Percentiles rank a stretch among this genome's conserved stretches.
Evolutionary conservation across 53 echinoderm and acorn worm species (phyloP).

Genomic region (Arbacia lixula): DNA sequence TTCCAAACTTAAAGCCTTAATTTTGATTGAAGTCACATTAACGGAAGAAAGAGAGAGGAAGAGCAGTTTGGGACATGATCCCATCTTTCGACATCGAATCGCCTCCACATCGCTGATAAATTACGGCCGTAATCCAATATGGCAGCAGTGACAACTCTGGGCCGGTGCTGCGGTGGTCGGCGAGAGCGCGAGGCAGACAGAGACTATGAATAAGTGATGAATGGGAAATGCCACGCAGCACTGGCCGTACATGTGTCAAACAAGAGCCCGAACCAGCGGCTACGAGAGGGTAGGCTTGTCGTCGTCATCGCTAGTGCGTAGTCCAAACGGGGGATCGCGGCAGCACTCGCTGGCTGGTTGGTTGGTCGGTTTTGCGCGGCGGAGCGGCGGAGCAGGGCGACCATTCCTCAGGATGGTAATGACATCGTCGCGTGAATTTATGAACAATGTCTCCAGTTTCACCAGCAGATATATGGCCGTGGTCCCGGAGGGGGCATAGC

Average conservation of each 20-base stretch:
- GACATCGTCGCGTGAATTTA: conserved; percentile 49
- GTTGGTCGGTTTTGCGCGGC: not conserved
- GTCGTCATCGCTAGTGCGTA: not conserved
- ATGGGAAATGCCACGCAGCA: not conserved
- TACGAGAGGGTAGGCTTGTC: conserved; percentile 21
- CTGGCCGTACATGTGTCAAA: conserved; percentile 38
- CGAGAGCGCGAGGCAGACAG: conserved; percentile 22
- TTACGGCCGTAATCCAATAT: conserved; percentile 31
- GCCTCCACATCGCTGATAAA: conserved; percentile 36
- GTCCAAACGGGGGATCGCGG: too few species aligned
- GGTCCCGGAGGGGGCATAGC: conserved; percentile 20
- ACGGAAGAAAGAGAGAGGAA: not conserved
- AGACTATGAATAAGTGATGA: conserved; percentile 55
- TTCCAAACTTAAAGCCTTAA: too few species aligned
- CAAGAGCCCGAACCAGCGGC: conserved; percentile 25
- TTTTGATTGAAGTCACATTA: too few species aligned
- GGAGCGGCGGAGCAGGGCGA: conserved; percentile 20
- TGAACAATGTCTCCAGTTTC: conserved; percentile 48
- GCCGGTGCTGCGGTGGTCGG: conserved; percentile 4
- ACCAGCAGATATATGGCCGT: conserved; percentile 27
- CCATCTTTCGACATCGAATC: conserved; percentile 22
- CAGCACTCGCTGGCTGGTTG: not conserved
- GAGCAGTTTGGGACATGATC: not conserved
- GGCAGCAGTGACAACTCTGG: conserved; percentile 52
- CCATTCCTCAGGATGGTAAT: conserved; percentile 34